Evolutionary conservation across 2,888 invertebrate genomes (phyloP).

Genomic region (Orthonevra nobilis): DNA sequence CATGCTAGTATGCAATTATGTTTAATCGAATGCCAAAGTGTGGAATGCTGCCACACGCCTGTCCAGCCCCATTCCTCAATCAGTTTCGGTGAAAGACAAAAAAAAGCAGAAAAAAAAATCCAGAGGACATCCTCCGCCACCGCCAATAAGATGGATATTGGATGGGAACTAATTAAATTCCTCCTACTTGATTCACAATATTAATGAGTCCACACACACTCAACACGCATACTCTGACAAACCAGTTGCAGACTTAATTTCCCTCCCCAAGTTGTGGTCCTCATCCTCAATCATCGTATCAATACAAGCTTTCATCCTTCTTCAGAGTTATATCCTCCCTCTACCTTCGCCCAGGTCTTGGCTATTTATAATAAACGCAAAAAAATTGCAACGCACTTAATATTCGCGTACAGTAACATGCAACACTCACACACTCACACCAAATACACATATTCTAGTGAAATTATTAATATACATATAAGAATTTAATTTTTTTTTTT

Average conservation of each 20-base stretch:
- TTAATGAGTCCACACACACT: conserved; percentile 45
- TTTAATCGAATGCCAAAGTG: conserved; percentile 61
- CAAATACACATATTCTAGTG: no score
- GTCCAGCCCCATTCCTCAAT: conserved; percentile 12
- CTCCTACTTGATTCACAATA: conserved; percentile 63
- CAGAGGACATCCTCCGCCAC: conserved; percentile 28
- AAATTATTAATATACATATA: conserved; percentile 25
- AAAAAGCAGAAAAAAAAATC: no score
- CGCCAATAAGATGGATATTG: no score
- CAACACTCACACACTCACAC: not conserved
- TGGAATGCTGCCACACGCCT: conserved; percentile 60
- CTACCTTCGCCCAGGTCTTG: not conserved
- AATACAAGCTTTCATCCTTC: conserved; percentile 13
- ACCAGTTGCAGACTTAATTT: conserved; percentile 56
- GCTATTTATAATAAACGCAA: conserved; percentile 29
- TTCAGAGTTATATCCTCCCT: conserved; percentile 8
- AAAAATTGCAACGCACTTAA: conserved; percentile 29
- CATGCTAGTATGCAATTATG: conserved; percentile 49
- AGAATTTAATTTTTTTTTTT: conserved; percentile 12
- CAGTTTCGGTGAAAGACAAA: conserved; percentile 1
- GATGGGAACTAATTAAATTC: conserved; percentile 61
- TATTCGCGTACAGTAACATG: conserved; percentile 20
- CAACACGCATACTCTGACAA: not conserved
- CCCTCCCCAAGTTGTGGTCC: conserved; percentile 10
- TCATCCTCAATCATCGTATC: conserved; percentile 29